These are phyloP conservation scores for Phrixothrix hirtus DNA, from an alignment of 2,888 invertebrate species.

Conservation along the genomic window DNA sequence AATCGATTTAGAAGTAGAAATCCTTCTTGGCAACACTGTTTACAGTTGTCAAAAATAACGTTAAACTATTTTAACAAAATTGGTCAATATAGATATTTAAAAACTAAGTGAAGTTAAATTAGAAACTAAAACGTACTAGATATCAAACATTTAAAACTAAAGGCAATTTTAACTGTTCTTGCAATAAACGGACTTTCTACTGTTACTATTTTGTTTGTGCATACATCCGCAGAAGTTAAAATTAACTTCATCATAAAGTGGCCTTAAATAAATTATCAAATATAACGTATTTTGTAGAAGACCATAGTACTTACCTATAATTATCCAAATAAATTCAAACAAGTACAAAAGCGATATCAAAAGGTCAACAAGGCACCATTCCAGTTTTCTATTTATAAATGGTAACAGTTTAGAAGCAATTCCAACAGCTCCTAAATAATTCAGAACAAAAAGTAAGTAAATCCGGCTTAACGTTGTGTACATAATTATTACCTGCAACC, in stretches of 20 bases:
- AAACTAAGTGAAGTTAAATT: no score
- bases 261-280: background rate
- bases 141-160: no score
- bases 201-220: no score
- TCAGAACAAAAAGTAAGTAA: background rate
- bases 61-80: no score
- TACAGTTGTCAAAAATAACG: no score
- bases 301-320: constrained; percentile 15
- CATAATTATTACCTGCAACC: constrained; percentile 16
- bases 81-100: no score
- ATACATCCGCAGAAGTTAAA: no score
- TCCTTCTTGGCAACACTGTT: no score
- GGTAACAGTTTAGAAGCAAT: constrained; percentile 19
- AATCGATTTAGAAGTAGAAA: no score
- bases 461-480: background rate
- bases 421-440: constrained; percentile 20
- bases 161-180: no score
- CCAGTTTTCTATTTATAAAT: constrained; percentile 15
- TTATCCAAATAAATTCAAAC: constrained; percentile 25
- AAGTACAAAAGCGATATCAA: constrained; percentile 9
- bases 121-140: no score
- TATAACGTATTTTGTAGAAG: background rate
- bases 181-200: no score
- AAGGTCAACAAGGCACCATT: constrained; percentile 1
- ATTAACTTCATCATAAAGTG: background rate